Conservation (phyloP, 1,140 invertebrate genomes). For the Thaumetopoea pityocampa region DNA sequence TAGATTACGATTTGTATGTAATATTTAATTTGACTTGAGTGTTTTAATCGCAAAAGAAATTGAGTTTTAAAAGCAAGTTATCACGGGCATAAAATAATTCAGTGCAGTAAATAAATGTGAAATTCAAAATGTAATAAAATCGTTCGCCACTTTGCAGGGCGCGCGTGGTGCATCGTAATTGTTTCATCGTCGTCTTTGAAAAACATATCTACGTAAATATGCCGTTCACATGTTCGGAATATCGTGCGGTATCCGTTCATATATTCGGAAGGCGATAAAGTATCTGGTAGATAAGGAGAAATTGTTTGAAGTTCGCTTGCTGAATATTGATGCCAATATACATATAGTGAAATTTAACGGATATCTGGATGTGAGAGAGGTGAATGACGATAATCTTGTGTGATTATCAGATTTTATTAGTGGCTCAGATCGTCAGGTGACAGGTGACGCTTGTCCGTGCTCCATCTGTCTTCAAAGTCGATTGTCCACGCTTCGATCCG, state of each 20-base stretch:
- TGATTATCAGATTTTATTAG: slow-evolving; percentile 2
- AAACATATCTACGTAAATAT: slow-evolving; percentile 22
- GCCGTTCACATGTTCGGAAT: slow-evolving; percentile 23
- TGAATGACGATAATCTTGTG: not conserved
- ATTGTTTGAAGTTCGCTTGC: slow-evolving; percentile 7
- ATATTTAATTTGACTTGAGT: not conserved
- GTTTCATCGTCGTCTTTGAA: slow-evolving; percentile 32
- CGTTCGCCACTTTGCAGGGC: slow-evolving; percentile 21
- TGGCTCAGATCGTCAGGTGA: slow-evolving; percentile 5
- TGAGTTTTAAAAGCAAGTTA: slow-evolving; percentile 19
- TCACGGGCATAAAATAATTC: slow-evolving; percentile 21
- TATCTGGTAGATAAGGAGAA: slow-evolving; percentile 1
- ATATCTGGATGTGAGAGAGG: not conserved
- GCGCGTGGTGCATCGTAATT: slow-evolving; percentile 30
- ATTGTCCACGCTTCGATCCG: slow-evolving; percentile 42
- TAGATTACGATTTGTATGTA: not conserved
- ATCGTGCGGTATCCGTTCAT: slow-evolving; percentile 20
- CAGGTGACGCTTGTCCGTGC: slow-evolving; percentile 30
- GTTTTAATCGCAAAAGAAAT: slow-evolving; percentile 1
- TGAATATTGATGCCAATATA: slow-evolving; percentile 2
- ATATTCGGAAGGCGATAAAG: slow-evolving; percentile 1
- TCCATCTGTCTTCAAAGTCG: slow-evolving; percentile 43
- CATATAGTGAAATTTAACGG: slow-evolving; percentile 1
- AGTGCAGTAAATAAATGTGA: slow-evolving; percentile 29
- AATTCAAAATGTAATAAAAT: slow-evolving; percentile 30